These are phyloP conservation scores for Drosophila littoralis DNA, from an alignment of 1,140 invertebrate species.

Conservation along the genomic window DNA sequence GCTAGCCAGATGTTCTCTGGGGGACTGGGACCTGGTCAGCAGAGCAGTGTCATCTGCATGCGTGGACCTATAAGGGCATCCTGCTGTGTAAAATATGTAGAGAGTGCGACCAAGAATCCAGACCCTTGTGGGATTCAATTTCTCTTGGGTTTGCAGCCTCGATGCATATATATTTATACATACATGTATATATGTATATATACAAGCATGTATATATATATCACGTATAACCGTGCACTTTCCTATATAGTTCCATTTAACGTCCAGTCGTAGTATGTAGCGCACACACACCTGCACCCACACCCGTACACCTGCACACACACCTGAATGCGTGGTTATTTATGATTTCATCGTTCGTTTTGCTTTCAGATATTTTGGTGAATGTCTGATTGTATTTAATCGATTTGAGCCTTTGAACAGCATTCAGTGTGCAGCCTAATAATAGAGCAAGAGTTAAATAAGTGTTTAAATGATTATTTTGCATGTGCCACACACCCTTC, in stretches of 20 bases:
- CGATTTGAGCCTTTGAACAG: conserved; percentile 54
- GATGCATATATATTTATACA: background rate
- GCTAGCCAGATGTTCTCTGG: too few species aligned
- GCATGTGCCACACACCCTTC: conserved; percentile 32
- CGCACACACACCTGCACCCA: conserved; percentile 2
- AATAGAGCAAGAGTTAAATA: conserved; percentile 37
- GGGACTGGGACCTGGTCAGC: too few species aligned
- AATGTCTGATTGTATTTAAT: conserved; percentile 86
- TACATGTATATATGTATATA: background rate
- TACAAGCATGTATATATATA: background rate
- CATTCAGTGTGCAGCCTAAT: conserved; percentile 57
- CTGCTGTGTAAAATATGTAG: too few species aligned
- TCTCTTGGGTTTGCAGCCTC: too few species aligned
- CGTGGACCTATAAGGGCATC: too few species aligned
- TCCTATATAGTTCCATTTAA: background rate
- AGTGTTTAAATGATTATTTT: conserved; percentile 28
- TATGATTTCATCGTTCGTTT: conserved; percentile 44
- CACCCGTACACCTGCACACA: background rate
- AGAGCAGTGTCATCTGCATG: too few species aligned
- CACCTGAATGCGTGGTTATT: conserved; percentile 21
- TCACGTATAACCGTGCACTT: background rate
- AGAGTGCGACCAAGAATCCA: too few species aligned
- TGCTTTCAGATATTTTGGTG: conserved; percentile 87
- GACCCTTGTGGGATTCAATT: too few species aligned
- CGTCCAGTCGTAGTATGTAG: conserved; percentile 12